Evolutionary conservation across 2,888 invertebrate species (phyloP), one percentile per base, ranked within the genome.

Genomic region (Lochmaea crataegi): DNA sequence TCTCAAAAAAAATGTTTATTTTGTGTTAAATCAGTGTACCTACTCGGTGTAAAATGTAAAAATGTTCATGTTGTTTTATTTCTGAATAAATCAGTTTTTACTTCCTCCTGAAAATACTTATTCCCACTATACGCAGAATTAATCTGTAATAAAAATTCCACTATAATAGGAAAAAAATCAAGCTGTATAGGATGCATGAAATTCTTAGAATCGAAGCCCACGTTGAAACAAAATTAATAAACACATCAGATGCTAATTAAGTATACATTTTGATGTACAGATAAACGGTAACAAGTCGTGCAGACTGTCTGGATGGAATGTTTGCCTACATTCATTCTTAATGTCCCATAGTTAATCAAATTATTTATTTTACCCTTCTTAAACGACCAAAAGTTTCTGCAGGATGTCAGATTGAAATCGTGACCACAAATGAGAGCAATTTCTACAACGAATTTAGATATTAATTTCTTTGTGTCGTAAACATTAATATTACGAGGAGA

Each of bases 171-270:
- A 45, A 45, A 45, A n/a, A 45, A 45, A 45, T 45, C 45, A 12
- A 56, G 32, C 32, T 32, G 32, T 32, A 7, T 32, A 32, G 7
- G 32, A 32, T 32, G 14, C 26, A 9, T 11, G 60, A 26, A 60
- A 32, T 69, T 63, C 63, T 51, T n/a, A 61, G 63, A 63, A 69
- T 56, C 26, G 48, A 65, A 65, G 51, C 65, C 65, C 48, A 56
- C 67, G 57, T 41, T 26, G 14, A 56, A 22, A 42, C 7, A 18
- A 66, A 65, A 32, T 26, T 22, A 66, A 56, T 41, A 57, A 67
- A 41, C 57, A 18, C 68, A 68, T 68, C 60, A 32, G 60, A 61
- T 61, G 61, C 45, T 69, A 69, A 69, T 69, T 69, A 69, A 69
- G 53, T 53, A n/a, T n/a, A 53, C n/a, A 56, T 69, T 68, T 48